Conservation (phyloP, 2,797 vertebrate genomes). For the Sebastes minor region DNA sequence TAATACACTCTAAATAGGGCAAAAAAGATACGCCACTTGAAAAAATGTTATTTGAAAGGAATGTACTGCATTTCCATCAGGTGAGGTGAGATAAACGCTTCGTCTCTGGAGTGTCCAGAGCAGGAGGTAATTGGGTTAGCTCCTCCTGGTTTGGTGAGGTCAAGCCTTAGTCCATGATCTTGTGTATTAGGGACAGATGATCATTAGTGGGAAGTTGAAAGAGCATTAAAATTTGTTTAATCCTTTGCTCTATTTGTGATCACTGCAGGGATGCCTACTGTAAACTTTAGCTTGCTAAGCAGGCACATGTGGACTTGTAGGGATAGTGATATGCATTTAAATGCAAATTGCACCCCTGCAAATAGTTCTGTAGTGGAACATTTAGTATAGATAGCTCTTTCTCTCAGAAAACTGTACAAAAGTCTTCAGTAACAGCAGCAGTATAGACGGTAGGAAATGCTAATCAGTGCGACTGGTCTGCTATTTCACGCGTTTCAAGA, state of each 20-base stretch:
- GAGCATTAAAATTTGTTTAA: slow-evolving; percentile 38
- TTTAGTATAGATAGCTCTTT: not conserved
- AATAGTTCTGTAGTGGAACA: not conserved
- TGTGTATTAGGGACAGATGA: slow-evolving; percentile 59
- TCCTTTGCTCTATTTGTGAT: slow-evolving; percentile 32
- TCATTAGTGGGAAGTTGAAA: slow-evolving; percentile 58
- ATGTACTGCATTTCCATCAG: not conserved
- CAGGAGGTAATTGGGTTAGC: slow-evolving; percentile 56
- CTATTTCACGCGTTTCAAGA: slow-evolving; percentile 20
- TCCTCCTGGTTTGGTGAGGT: slow-evolving; percentile 49
- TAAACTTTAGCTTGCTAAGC: not conserved
- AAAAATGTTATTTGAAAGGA: not conserved
- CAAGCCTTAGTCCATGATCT: slow-evolving; percentile 62
- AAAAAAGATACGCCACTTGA: not conserved
- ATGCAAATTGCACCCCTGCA: not conserved
- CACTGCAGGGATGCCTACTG: not conserved
- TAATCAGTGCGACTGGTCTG: slow-evolving; percentile 12
- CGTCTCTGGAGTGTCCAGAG: slow-evolving; percentile 1
- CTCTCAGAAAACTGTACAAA: not conserved
- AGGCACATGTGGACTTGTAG: not conserved
- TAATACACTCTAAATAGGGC: not conserved
- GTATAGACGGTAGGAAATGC: not conserved
- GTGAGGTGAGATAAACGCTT: slow-evolving; percentile 5
- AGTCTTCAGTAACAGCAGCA: not conserved
- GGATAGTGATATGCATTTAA: not conserved